Conservation (phyloP, 2,888 invertebrate species). For the Cryptosula pallasiana region DNA sequence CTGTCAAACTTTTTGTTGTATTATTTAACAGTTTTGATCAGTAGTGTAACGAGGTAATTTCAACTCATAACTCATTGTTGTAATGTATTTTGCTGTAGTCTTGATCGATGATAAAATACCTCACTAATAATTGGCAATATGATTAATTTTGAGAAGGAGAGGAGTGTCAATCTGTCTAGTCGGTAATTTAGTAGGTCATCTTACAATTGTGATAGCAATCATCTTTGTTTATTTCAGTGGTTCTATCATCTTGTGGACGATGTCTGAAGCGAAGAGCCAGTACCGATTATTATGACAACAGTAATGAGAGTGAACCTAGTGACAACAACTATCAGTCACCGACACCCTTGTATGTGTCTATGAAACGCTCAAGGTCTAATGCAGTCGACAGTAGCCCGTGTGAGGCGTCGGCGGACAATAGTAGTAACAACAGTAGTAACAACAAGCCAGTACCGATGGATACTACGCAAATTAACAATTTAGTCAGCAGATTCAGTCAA, state of each 20-base stretch:
- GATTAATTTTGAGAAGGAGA: too few relatives aligned
- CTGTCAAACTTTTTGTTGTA: too few relatives aligned
- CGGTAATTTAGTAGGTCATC: too few relatives aligned
- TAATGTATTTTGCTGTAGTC: too few relatives aligned
- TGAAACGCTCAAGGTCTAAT: neutral
- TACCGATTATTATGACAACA: neutral
- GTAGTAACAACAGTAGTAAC: neutral
- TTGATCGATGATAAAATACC: too few relatives aligned
- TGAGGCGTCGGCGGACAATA: neutral
- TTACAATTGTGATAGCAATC: too few relatives aligned
- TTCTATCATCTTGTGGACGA: neutral
- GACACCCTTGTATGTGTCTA: neutral
- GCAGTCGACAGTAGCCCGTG: neutral
- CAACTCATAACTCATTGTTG: too few relatives aligned
- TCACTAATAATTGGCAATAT: too few relatives aligned
- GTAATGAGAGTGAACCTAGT: neutral
- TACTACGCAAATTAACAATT: conserved; percentile 23
- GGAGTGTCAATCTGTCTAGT: too few relatives aligned
- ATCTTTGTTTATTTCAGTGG: neutral
- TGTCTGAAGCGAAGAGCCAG: neutral
- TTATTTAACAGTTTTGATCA: too few relatives aligned
- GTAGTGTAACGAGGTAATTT: too few relatives aligned
- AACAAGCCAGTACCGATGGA: neutral
- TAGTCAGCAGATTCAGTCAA: conserved; percentile 16
- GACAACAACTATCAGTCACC: neutral